These are phyloP conservation scores for Miopithecus talapoin DNA, from an alignment of 2,797 vertebrate genomes.

Conservation along the genomic window DNA sequence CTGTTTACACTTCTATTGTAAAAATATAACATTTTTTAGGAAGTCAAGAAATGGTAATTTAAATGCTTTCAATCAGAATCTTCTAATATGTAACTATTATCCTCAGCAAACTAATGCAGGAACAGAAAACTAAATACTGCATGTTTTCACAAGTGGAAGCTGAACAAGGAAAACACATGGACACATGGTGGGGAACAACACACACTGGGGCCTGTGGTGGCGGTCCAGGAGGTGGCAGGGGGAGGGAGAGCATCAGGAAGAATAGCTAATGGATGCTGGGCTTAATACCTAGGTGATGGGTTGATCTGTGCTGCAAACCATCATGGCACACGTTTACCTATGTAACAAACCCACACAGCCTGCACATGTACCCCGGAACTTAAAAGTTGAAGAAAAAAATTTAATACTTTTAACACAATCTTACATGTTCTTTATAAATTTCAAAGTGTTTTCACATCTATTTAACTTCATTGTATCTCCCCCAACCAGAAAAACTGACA, in stretches of 20 bases:
- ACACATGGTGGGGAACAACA: background rate
- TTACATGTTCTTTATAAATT: background rate
- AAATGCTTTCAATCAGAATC: constrained; percentile 10
- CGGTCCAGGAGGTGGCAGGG: background rate
- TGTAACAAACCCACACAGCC: background rate
- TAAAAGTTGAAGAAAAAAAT: background rate
- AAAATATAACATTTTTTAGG: constrained; percentile 1
- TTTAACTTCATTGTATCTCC: constrained; percentile 2
- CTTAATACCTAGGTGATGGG: background rate
- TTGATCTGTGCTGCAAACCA: background rate
- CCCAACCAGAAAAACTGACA: background rate
- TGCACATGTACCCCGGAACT: background rate
- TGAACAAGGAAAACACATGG: background rate
- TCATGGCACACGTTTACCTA: background rate
- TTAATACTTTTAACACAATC: background rate
- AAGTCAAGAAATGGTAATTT: background rate
- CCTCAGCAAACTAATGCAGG: background rate
- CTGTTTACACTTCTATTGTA: background rate
- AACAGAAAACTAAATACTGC: background rate
- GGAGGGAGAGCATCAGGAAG: background rate
- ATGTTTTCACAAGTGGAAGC: background rate
- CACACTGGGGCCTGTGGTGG: background rate
- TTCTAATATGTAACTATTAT: background rate
- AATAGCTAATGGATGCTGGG: background rate
- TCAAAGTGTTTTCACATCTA: constrained; percentile 15